Evolutionary conservation across 2,113 vertebrate genomes (phyloP), one percentile per base, ranked within the genome.

Genomic region (Pollachius pollachius): DNA sequence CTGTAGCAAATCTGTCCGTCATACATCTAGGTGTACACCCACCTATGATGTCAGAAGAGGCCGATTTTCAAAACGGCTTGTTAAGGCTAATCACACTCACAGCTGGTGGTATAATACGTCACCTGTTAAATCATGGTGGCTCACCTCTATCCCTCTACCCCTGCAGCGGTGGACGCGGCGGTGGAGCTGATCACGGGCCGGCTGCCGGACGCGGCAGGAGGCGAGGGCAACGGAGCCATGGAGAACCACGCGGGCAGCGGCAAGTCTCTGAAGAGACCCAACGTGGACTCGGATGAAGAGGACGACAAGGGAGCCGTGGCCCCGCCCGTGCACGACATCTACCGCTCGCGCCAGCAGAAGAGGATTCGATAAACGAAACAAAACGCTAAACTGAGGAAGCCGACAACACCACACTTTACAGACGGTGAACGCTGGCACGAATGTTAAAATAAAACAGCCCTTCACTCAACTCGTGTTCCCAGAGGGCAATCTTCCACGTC

Each of bases 301-400:
- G 97, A 99, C 67, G 97, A 99, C 78, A 99, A 99, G 88, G 97
- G 96, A 21, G 94, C 96, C 0, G 92, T 97, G 5, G 97, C 97
- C 18, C 97, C 97, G 5, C 97, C 97, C 0, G 93, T 98, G 68
- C 96, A 99, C 0, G 97, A 99, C 91, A 98, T 99, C 83, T 99
- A 99, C 92, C 94, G 97, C 70, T 93, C 97, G 0, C 92, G 97
- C 37, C 97, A 99, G 86, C 97, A 99, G 87, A 99, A 99, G 85
- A 94, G 97, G 81, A 98, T 98, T 86, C 96, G 97, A 90, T 99
- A 93, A 96, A 48, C 11, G 11, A 7, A 48, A 48, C 11, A 48
- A 7, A 48, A 48, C 2, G 11, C 41, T 12, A 13, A 48, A 9
- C 8, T 0, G 41, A 48, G 41, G 41, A 48, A 48, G 12, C 41